Evolutionary conservation across 2,113 vertebrate species (phyloP).

Genomic region (Phalacrocorax brasilianus): DNA sequence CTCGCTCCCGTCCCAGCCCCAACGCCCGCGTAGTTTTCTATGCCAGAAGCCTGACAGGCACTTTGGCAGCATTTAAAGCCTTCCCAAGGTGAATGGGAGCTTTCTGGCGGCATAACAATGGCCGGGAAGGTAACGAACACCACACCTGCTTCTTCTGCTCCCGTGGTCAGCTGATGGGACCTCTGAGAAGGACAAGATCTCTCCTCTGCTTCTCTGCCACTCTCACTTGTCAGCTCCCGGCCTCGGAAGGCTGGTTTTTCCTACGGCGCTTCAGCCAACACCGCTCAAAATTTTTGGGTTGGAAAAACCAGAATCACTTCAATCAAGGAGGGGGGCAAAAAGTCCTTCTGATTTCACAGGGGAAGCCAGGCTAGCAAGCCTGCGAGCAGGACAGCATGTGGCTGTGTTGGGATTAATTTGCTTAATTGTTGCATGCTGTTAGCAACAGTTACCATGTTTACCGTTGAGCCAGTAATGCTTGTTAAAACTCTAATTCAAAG

Average conservation of each 20-base stretch:
- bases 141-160: background rate
- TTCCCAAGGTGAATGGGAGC: background rate
- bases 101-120: background rate
- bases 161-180: accelerated
- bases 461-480: slow-evolving; percentile 36
- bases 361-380: background rate
- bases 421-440: slow-evolving; percentile 58
- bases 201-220: background rate
- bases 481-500: slow-evolving; percentile 24
- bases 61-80: background rate
- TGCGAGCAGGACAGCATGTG: background rate
- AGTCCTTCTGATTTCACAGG: background rate
- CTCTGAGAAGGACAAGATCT: background rate
- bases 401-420: slow-evolving; percentile 25
- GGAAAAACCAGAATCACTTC: background rate
- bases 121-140: background rate
- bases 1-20: background rate
- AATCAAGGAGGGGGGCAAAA: background rate
- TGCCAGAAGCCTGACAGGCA: background rate
- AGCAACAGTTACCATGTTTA: slow-evolving; percentile 65
- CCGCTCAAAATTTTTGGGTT: background rate
- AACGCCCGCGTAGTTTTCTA: background rate
- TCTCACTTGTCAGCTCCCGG: background rate
- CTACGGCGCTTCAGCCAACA: background rate
- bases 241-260: background rate